A percentile compares a stretch with the other conserved stretches of the same genome.
Evolutionary conservation across 1,140 invertebrate genomes (phyloP).

Genomic region (Medauroidea extradentata): DNA sequence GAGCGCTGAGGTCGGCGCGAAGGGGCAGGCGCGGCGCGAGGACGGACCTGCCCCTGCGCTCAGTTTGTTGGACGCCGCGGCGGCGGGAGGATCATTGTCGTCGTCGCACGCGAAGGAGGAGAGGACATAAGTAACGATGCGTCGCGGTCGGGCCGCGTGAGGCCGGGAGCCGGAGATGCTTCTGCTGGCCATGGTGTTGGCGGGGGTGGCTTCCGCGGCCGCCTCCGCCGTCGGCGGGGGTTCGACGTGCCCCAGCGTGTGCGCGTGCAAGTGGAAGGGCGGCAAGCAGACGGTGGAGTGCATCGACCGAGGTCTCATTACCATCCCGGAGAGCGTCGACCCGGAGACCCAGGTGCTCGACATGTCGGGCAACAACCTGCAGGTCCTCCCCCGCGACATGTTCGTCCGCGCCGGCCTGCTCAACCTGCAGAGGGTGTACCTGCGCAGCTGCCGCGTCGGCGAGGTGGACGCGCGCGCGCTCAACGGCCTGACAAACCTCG

Average conservation of each 20-base stretch:
- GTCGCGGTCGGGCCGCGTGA: not conserved
- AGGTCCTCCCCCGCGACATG: constrained; percentile 71
- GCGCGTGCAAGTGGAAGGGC: constrained; percentile 87
- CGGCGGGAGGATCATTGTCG: too few species aligned
- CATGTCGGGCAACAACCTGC: constrained; percentile 79
- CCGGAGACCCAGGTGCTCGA: constrained; percentile 86
- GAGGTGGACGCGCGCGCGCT: constrained; percentile 81
- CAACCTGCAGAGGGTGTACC: constrained; percentile 80
- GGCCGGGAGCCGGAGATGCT: not conserved
- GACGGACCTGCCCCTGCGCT: too few species aligned
- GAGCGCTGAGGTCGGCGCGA: too few species aligned
- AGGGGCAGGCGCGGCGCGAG: too few species aligned
- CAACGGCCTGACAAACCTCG: constrained; percentile 76
- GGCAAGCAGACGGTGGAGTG: constrained; percentile 90
- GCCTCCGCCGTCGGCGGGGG: constrained; percentile 22
- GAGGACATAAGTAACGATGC: too few species aligned
- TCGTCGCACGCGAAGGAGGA: too few species aligned
- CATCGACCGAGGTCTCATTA: constrained; percentile 70
- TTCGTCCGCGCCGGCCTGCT: constrained; percentile 74
- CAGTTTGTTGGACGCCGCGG: too few species aligned
- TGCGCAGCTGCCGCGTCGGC: constrained; percentile 73
- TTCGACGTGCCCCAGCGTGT: constrained; percentile 70
- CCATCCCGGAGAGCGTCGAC: constrained; percentile 76
- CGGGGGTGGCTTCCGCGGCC: not conserved
- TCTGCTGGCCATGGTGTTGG: not conserved